Base-by-base conservation (phyloP, 37 sponge, comb jelly and placozoan species). In the Agelas oroides region DNA sequence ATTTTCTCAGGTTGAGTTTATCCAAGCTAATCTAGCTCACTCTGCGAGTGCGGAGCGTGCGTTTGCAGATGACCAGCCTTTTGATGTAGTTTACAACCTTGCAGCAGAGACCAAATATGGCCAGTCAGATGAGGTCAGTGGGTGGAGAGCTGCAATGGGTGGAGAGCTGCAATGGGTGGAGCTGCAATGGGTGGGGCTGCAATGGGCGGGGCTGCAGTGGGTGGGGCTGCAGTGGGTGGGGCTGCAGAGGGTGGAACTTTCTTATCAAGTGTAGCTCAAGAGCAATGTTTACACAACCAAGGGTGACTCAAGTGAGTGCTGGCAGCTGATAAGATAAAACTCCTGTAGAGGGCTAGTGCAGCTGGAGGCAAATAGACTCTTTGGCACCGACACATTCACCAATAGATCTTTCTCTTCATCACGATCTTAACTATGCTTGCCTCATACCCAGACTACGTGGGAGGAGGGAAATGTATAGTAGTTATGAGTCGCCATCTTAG, bases 81-180 rank as follows among this genome's bases (percentile, higher is more conserved):
- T 83, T 61, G 92, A 99, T 70, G 74, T 84, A 62, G 93, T 97
- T 54, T 80, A 90, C 75, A 95, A 95, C 74, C 82, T 92, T 30
- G 99, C 99, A 20, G 95, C 97, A 0, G 96, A 96, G 70, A 99
- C 97, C 6, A 96, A 95, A 67, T 93, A 91, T 56, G 95, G 97
- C 52, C 93, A 94, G 54, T 61, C 86, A 31, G 87, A 84, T 5
- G 92, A 88, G 81, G 95, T 95, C 14, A 77, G 73, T 70, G 25
- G 21, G 14, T 14, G 69, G 34, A 33, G 2, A 32, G 5, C 32
- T 34, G 8, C 8, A 46, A 12, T 28, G 5, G 35, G 35, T 67
- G 19, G 1, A 31, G 32, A 19, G 31, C 34, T 31, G 12, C 69
- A 67, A 32, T 38, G 71, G 20, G 19, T 71, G 41, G 21, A n/a